Evolutionary conservation across 2,113 vertebrate genomes (phyloP).

Genomic region (Chiloscyllium plagiosum): DNA sequence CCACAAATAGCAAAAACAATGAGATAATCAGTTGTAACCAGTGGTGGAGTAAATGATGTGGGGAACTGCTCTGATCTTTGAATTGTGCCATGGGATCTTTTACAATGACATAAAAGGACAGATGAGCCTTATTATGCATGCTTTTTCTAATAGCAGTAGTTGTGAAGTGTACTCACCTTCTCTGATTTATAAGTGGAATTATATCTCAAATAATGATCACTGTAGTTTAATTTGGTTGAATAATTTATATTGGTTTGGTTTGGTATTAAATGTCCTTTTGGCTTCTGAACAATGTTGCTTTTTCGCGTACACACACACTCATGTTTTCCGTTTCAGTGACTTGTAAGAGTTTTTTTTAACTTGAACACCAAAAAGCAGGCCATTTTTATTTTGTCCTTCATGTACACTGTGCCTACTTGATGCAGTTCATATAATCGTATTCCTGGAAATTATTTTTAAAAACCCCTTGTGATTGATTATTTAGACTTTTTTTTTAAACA

Average conservation of each 20-base stretch:
- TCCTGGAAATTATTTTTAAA: background rate
- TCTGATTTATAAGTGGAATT: background rate
- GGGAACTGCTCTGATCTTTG: background rate
- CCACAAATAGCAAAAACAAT: background rate
- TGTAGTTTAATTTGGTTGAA: background rate
- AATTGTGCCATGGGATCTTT: background rate
- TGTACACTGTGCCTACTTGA: background rate
- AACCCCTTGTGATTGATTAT: background rate
- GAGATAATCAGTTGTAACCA: too few relatives aligned
- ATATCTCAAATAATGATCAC: background rate
- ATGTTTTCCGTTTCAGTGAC: background rate
- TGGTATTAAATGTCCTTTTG: background rate
- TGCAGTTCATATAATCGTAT: background rate
- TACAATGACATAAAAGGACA: background rate
- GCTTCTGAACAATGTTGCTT: background rate
- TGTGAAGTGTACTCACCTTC: background rate
- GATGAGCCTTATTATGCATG: background rate
- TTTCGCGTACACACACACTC: background rate
- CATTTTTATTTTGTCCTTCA: background rate
- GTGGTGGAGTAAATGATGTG: background rate
- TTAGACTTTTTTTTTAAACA: background rate
- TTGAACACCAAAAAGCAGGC: background rate
- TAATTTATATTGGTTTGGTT: background rate
- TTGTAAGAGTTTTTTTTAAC: background rate
- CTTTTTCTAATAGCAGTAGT: background rate